Evolutionary conservation across 2,797 vertebrate genomes (phyloP), one percentile per base, ranked within the genome.

Genomic region (Neopelma chrysocephalum): DNA sequence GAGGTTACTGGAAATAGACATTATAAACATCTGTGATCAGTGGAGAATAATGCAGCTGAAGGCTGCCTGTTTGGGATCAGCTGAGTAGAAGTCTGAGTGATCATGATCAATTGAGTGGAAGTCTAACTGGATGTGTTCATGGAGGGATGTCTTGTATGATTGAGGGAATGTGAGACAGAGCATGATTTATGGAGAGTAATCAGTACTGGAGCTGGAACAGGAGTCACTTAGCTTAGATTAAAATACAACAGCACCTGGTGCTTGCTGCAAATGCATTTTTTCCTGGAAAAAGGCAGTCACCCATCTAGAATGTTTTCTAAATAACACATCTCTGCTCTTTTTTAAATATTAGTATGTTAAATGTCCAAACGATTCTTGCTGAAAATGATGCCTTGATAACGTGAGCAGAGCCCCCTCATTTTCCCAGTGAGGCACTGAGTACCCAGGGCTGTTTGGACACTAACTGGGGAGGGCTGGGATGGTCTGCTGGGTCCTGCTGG

Each of bases 201-300:
- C 89, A 60, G 56, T 45, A 56, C 90, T 27, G 60, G 73, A 91
- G 71, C 36, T 78, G 75, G 82, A 94, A 42, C 42, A 48, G 96
- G 96, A 97, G 96, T 96, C 94, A 82, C 95, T 93, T 93, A 89
- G 96, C 96, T 97, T 84, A 93, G 94, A 97, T 97, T 96, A 95
- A 91, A 95, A 75, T 94, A 96, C 93, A 97, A 10, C 82, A 90
- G 86, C 89, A 81, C 71, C 83, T 86, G 34, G 19, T 89, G 86
- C 79, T 90, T 89, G n/a, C 70, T 89, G 89, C 71, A 94, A 36
- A 85, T 18, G 21, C 9, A 15, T 53, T 68, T 56, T 60, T 31
- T 31, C 57, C 76, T 56, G 29, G 47, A 31, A 81, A 76, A 72
- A 47, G 2, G 26, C 22, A 36, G 66, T 54, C 62, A 29, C 14